Conservation (phyloP, 2,797 vertebrate genomes). For the Vireo griseus region DNA sequence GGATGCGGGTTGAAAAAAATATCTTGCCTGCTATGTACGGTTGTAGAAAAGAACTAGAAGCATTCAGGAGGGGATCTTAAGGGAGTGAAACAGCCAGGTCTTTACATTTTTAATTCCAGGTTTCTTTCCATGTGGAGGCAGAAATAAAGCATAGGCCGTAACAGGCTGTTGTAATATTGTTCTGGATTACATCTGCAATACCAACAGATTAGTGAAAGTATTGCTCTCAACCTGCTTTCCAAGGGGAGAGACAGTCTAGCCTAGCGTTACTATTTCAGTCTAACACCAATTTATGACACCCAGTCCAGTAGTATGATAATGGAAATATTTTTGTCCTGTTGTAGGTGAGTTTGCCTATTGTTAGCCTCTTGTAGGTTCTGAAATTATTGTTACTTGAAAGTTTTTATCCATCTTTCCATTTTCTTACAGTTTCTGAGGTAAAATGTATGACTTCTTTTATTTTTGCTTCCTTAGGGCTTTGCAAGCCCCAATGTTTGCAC, state of each 20-base stretch:
- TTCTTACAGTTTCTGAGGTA: neutral
- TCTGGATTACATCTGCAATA: neutral
- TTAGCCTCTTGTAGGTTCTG: neutral
- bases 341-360: neutral
- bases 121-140: neutral
- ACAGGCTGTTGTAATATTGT: neutral
- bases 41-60: neutral
- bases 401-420: neutral
- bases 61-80: neutral
- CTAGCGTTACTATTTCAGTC: neutral
- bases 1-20: neutral
- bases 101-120: neutral
- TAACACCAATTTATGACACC: neutral
- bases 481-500: neutral
- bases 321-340: neutral
- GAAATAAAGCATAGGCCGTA: neutral
- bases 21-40: fast-evolving
- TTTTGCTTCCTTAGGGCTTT: neutral
- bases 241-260: neutral
- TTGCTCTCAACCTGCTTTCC: neutral
- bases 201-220: neutral
- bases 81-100: neutral
- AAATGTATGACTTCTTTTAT: neutral
- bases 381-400: neutral
- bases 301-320: neutral